Percentiles rank a stretch among this genome's conserved stretches.
Evolutionary conservation across 1,140 invertebrate species (phyloP).

Genomic region (Leptinotarsa undecemlineata): DNA sequence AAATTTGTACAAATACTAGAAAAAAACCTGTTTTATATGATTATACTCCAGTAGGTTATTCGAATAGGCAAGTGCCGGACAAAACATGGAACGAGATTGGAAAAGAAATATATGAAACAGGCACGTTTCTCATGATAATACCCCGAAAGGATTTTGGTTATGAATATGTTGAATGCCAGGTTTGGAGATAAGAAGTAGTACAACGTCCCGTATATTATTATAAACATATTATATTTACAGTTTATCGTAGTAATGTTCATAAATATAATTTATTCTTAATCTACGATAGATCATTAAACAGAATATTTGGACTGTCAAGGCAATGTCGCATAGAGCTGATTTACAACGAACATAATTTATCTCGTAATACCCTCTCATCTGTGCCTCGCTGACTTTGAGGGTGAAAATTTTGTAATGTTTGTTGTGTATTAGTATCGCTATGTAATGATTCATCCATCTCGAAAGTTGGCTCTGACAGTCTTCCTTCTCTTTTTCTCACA

Average conservation of each 20-base stretch:
- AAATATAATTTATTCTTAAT: background rate
- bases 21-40: conserved; percentile 17
- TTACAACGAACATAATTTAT: conserved; percentile 31
- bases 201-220: too few relatives aligned
- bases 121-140: conserved; percentile 4
- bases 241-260: too few relatives aligned
- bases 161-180: too few relatives aligned
- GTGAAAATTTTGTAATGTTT: background rate
- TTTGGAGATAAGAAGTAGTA: too few relatives aligned
- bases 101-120: conserved; percentile 24
- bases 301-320: conserved; percentile 24
- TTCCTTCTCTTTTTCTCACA: background rate
- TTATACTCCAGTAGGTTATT: background rate
- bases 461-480: background rate
- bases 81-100: conserved; percentile 10
- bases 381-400: conserved; percentile 12
- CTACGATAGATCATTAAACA: background rate
- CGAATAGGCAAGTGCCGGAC: background rate
- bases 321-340: conserved; percentile 27
- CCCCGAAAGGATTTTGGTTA: background rate
- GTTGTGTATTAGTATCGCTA: background rate
- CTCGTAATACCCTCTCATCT: conserved; percentile 14
- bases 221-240: too few relatives aligned
- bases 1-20: conserved; percentile 14
- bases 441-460: background rate